Evolutionary conservation across 2,797 vertebrate species (phyloP).

Genomic region (Buphagus erythrorhynchus): DNA sequence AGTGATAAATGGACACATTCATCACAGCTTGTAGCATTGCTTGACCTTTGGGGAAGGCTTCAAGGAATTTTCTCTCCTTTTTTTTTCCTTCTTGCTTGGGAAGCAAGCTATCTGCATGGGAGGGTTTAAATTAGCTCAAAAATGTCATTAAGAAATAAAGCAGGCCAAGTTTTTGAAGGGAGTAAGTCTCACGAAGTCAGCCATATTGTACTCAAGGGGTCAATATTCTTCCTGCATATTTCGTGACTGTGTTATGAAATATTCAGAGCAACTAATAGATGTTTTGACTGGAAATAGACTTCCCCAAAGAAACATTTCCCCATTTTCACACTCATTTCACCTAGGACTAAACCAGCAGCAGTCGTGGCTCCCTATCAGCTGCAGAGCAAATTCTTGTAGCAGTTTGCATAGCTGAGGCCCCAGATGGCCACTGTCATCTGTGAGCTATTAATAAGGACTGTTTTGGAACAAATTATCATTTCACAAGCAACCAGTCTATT

Average conservation of each 20-base stretch:
- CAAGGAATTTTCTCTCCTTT: background rate
- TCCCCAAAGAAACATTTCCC: background rate
- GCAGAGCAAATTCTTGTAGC: background rate
- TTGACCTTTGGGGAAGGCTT: background rate
- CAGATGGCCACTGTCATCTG: background rate
- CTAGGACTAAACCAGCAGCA: background rate
- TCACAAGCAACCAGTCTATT: background rate
- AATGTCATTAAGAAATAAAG: background rate
- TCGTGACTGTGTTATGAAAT: background rate
- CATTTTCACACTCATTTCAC: background rate
- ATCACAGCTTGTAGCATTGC: background rate
- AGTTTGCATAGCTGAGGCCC: background rate
- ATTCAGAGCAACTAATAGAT: background rate
- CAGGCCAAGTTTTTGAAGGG: background rate
- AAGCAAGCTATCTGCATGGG: background rate
- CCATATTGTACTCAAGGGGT: background rate
- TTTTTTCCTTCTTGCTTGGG: background rate
- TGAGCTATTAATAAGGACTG: slow-evolving; percentile 33
- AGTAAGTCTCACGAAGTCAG: background rate
- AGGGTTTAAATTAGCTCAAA: background rate
- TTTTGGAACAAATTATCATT: slow-evolving; percentile 5
- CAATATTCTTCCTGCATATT: background rate
- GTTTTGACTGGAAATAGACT: slow-evolving; percentile 19
- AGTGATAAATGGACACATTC: background rate
- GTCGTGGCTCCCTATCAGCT: fast-evolving